Percentiles rank a stretch among this genome's conserved stretches.
Evolutionary conservation across 2,888 invertebrate species (phyloP).

Genomic region (Glaucopsyche alexis): DNA sequence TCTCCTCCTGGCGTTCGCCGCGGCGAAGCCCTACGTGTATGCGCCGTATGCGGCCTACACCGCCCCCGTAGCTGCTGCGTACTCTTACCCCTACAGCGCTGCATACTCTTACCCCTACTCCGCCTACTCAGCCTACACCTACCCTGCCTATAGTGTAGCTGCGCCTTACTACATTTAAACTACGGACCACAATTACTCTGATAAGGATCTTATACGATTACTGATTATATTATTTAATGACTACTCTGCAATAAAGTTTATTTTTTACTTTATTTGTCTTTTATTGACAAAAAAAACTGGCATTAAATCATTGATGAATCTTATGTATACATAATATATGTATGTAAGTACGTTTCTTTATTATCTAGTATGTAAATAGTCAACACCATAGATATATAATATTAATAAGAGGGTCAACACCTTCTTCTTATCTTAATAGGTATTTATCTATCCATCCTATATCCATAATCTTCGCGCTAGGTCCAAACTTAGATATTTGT

Average conservation of each 20-base stretch:
- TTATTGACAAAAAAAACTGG: not conserved
- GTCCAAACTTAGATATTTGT: no score
- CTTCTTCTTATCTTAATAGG: no score
- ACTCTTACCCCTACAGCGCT: conserved; percentile 45
- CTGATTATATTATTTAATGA: not conserved
- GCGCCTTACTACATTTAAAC: conserved; percentile 48
- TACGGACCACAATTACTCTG: not conserved
- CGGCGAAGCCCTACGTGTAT: conserved; percentile 54
- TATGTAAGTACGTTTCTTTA: no score
- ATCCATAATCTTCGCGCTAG: no score
- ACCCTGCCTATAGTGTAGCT: conserved; percentile 50
- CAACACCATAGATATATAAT: no score
- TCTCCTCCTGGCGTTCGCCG: conserved; percentile 66
- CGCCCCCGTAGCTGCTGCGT: conserved; percentile 49
- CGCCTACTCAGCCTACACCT: conserved; percentile 49
- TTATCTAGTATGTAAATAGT: no score
- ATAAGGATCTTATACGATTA: not conserved
- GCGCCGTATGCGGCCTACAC: conserved; percentile 52
- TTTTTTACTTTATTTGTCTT: not conserved
- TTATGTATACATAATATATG: no score
- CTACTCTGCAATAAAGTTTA: not conserved
- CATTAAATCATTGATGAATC: no score
- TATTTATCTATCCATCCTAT: no score
- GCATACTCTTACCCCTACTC: conserved; percentile 48
- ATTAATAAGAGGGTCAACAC: no score